Evolutionary conservation across 2,113 vertebrate species (phyloP), one percentile per base, ranked within the genome.

Genomic region (Eclectus roratus): DNA sequence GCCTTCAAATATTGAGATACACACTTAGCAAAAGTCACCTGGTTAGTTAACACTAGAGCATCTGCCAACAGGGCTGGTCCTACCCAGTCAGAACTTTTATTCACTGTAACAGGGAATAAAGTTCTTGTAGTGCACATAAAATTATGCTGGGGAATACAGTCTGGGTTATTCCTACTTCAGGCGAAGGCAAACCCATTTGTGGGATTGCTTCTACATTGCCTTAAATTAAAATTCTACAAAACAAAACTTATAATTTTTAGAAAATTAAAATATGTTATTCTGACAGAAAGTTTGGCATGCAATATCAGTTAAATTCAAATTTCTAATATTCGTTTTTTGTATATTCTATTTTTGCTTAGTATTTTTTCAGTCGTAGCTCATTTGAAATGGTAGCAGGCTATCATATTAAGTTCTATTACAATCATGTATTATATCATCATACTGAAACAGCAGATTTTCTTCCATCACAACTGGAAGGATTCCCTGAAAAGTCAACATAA

Each of bases 241-340:
- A 5, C 15, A 28, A 17, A 6, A 2, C 4, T 35, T 39, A 29
- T 3, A 1, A 3, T 2, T 43, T 60, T 78, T 33, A 1, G 25
- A 68, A 79, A 60, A 50, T 5, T 0, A 68, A 71, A 68, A 55
- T 9, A 44, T 13, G 0, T 2, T 56, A 6, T 29, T 44, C 7
- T 52, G 31, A 77, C 70, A 31, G 12, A 28, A 74, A 65, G 3
- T 20, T 63, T 79, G 13, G 2, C 13, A 44, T 5, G 1, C 2
- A 46, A 31, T 35, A 20, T 56, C 43, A 74, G 39, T 53, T 2
- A 68, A n/a, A 69, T 60, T 14, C 1, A 11, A 44, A 21, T 11
- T 43, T 69, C 7, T 43, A 8, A 17, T 11, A 29, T 28, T 78
- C 71, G 58, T 9, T 33, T 56, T 46, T 39, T 9, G 2, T 39